These are phyloP conservation scores for Drosophila varians DNA, from an alignment of 1,140 invertebrate genomes.

Conservation along the genomic window DNA sequence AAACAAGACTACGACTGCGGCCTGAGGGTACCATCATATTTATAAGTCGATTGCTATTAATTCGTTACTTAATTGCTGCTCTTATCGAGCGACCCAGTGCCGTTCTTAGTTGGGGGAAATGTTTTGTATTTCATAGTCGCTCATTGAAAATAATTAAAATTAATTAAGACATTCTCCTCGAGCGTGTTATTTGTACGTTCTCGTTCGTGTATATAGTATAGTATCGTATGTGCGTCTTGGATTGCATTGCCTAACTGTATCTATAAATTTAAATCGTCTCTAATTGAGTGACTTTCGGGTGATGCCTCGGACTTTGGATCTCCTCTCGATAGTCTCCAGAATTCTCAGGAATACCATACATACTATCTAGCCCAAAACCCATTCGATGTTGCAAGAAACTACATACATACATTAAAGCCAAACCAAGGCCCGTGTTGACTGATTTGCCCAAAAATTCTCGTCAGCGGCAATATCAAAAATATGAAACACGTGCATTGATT, in stretches of 20 bases:
- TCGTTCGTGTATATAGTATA: not conserved
- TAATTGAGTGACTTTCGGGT: slow-evolving; percentile 78
- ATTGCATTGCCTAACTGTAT: slow-evolving; percentile 47
- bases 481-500: slow-evolving; percentile 63
- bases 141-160: slow-evolving; percentile 82
- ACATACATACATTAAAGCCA: slow-evolving; percentile 3
- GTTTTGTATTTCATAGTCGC: slow-evolving; percentile 72
- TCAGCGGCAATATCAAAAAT: slow-evolving; percentile 61
- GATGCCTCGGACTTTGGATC: slow-evolving; percentile 50
- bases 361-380: not conserved
- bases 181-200: not conserved
- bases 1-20: slow-evolving; percentile 10
- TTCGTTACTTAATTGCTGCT: slow-evolving; percentile 77
- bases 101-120: slow-evolving; percentile 69
- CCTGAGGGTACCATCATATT: slow-evolving; percentile 68
- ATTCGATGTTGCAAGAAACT: slow-evolving; percentile 21
- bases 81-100: slow-evolving; percentile 47
- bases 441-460: slow-evolving; percentile 56
- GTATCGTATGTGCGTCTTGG: slow-evolving; percentile 6
- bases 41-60: slow-evolving; percentile 68
- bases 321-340: slow-evolving; percentile 34
- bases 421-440: slow-evolving; percentile 24
- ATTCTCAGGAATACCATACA: slow-evolving; percentile 33
- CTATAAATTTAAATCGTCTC: slow-evolving; percentile 79
- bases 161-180: slow-evolving; percentile 75